Conservation (phyloP, 2,797 vertebrate genomes). For the Ctenopoma kingsleyae region DNA sequence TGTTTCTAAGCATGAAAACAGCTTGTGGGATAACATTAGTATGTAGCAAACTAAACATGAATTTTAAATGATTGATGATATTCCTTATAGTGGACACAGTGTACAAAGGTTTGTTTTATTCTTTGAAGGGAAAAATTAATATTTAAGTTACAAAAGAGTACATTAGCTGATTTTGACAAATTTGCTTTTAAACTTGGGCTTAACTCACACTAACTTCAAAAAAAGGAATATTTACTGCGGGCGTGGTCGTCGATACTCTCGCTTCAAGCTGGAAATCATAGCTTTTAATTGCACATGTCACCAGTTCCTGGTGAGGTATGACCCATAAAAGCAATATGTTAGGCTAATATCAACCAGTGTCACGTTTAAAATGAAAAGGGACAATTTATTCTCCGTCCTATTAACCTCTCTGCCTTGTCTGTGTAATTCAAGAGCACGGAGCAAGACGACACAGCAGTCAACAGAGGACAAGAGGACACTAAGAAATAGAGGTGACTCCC, state of each 20-base stretch:
- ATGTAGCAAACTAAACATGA: not conserved
- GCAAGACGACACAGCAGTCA: slow-evolving; percentile 13
- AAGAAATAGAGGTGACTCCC: slow-evolving; percentile 55
- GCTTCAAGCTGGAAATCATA: slow-evolving; percentile 66
- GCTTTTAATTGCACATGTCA: slow-evolving; percentile 77
- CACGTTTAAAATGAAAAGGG: slow-evolving; percentile 73
- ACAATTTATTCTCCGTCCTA: slow-evolving; percentile 72
- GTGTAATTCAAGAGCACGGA: slow-evolving; percentile 66
- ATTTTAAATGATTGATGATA: not conserved
- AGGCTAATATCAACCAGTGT: slow-evolving; percentile 72
- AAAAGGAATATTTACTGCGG: slow-evolving; percentile 64
- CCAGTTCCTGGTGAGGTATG: slow-evolving; percentile 71
- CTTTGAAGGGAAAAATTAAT: not conserved
- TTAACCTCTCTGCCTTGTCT: slow-evolving; percentile 75
- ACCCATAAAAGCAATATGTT: slow-evolving; percentile 68
- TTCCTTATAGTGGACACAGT: not conserved
- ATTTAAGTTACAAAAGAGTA: not conserved
- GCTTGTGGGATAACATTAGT: too few species aligned
- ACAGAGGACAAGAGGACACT: slow-evolving; percentile 48
- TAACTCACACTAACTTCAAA: slow-evolving; percentile 42
- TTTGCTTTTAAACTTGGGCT: slow-evolving; percentile 8
- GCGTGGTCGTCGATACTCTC: slow-evolving; percentile 30
- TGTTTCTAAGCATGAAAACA: not conserved
- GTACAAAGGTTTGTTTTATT: not conserved
- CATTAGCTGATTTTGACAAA: slow-evolving; percentile 1